A percentile compares a stretch with the other conserved stretches of the same genome.
Evolutionary conservation across 92 coral and sea anemone genomes (phyloP).

Genomic region (Metridium senile): DNA sequence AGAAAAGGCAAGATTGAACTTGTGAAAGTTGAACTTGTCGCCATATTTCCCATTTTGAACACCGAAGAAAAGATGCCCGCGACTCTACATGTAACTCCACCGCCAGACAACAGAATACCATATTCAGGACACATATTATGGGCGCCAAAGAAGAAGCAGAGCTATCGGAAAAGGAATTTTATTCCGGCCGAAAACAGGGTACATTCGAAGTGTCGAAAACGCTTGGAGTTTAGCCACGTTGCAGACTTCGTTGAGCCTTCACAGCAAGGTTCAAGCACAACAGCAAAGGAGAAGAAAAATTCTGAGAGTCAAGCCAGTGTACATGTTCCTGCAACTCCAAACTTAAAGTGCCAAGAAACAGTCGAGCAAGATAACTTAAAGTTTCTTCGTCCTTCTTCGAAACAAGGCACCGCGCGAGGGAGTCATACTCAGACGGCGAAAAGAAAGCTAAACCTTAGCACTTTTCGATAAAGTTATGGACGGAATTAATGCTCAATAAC

Average conservation of each 20-base stretch:
- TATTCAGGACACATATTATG: slow-evolving; percentile 50
- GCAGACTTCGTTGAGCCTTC: slow-evolving; percentile 43
- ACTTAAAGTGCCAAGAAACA: slow-evolving; percentile 13
- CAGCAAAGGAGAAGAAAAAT: neutral
- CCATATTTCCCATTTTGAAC: neutral
- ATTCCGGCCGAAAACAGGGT: slow-evolving; percentile 28
- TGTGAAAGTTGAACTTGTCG: neutral
- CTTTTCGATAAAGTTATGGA: slow-evolving; percentile 38
- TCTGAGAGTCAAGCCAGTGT: neutral
- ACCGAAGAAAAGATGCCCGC: slow-evolving; percentile 21
- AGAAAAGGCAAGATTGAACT: slow-evolving; percentile 29
- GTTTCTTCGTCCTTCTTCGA: slow-evolving; percentile 23
- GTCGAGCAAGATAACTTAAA: neutral
- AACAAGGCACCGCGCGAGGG: slow-evolving; percentile 24
- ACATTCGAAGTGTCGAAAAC: slow-evolving; percentile 68
- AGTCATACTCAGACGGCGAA: slow-evolving; percentile 44
- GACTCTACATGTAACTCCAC: slow-evolving; percentile 60
- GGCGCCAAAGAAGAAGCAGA: slow-evolving; percentile 76
- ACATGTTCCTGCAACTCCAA: slow-evolving; percentile 31
- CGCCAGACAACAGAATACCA: slow-evolving; percentile 40
- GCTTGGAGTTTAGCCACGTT: slow-evolving; percentile 50
- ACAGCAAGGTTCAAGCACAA: neutral
- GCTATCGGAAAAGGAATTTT: slow-evolving; percentile 43
- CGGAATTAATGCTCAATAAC: neutral
- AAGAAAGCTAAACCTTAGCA: slow-evolving; percentile 64